Percentiles rank a stretch among this genome's conserved stretches.
Conservation (phyloP, 64 coral and sea anemone species). For the Montipora sp. region DNA sequence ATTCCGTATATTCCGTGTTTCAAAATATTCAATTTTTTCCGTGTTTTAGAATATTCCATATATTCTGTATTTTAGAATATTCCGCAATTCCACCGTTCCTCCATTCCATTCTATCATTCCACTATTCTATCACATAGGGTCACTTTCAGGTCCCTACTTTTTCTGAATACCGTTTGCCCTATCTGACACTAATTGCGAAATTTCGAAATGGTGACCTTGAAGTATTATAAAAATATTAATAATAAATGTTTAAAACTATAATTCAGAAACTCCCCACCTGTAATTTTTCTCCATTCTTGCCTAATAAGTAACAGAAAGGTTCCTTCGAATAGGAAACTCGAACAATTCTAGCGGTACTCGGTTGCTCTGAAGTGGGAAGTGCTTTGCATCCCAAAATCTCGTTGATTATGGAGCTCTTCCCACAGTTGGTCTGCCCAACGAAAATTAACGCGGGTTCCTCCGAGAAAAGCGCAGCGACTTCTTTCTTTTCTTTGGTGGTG, state of each 20-base stretch:
- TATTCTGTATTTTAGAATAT: too few species aligned
- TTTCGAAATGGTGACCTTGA: not conserved
- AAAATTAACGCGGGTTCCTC: constrained; percentile 62
- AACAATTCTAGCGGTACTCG: constrained; percentile 69
- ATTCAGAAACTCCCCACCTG: not conserved
- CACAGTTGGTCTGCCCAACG: constrained; percentile 73
- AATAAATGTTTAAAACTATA: not conserved
- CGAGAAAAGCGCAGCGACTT: constrained; percentile 39
- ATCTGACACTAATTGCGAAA: too few species aligned
- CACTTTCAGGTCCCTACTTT: too few species aligned
- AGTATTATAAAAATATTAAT: not conserved
- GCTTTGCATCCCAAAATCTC: constrained; percentile 54
- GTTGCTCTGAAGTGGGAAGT: constrained; percentile 63
- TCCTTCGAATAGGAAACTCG: constrained; percentile 55
- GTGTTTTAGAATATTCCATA: too few species aligned
- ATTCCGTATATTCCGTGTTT: too few species aligned
- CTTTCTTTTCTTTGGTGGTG: constrained; percentile 35
- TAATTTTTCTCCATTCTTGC: constrained; percentile 15
- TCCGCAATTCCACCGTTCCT: too few species aligned
- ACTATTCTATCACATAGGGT: too few species aligned
- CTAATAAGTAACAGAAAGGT: constrained; percentile 20
- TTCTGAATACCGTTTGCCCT: too few species aligned
- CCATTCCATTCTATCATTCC: too few species aligned
- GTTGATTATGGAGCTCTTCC: constrained; percentile 80
- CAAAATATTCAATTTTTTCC: too few species aligned